phyloP scores from a whole-genome alignment of 2,113 vertebrate species.

The Addax nasomaculatus region DNA sequence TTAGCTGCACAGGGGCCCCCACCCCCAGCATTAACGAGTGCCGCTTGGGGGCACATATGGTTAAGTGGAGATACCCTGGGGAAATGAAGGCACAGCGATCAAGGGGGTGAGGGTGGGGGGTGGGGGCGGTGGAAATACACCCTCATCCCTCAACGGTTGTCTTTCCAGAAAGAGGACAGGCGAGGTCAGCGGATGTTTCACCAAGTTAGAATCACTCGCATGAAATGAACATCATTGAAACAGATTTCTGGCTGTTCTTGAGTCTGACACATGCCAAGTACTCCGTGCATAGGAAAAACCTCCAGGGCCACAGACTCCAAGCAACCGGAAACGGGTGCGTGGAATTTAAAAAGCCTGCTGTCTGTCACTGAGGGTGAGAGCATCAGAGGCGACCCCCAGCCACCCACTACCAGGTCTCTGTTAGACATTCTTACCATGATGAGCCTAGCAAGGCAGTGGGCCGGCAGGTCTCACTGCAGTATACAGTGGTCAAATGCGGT shows the following conservation, averaged over 20 bases:
- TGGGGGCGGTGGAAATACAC: background rate
- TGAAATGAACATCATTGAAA: rapidly evolving
- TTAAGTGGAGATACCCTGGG: background rate
- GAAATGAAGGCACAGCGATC: background rate
- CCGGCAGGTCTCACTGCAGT: background rate
- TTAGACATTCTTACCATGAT: background rate
- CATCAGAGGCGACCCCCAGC: background rate
- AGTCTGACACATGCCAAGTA: background rate
- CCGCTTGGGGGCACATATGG: background rate
- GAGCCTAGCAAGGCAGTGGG: background rate
- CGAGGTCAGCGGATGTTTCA: conserved; percentile 27
- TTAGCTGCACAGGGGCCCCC: background rate
- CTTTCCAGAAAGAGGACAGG: conserved; percentile 23
- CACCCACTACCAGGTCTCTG: background rate
- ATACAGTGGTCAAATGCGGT: background rate
- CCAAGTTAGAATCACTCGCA: background rate
- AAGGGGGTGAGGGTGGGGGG: background rate
- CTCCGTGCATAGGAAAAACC: background rate
- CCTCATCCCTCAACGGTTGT: background rate
- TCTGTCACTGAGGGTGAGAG: background rate
- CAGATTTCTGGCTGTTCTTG: background rate
- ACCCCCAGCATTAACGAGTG: background rate
- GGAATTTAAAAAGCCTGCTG: background rate
- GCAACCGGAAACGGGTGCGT: background rate
- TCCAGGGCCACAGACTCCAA: background rate